Percentiles rank a stretch among this genome's conserved stretches.
Evolutionary conservation across 2,888 invertebrate genomes (phyloP).

Genomic region (Syrphus vitripennis): DNA sequence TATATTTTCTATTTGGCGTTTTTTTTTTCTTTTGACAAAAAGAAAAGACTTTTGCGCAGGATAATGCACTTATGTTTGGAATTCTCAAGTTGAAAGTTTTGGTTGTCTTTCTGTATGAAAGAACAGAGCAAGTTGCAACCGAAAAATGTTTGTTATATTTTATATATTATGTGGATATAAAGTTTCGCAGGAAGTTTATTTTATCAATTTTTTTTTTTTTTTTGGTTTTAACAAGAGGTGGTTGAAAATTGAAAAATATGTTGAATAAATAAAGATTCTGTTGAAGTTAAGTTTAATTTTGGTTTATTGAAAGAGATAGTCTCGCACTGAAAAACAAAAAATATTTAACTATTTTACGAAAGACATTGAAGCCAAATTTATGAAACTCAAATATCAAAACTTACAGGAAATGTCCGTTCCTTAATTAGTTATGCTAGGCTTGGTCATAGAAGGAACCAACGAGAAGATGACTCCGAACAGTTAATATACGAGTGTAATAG

Average conservation of each 20-base stretch:
- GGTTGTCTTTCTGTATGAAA: not conserved
- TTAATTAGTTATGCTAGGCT: no score
- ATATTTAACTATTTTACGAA: no score
- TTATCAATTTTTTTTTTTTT: not conserved
- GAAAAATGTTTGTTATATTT: conserved; percentile 12
- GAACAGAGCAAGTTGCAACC: not conserved
- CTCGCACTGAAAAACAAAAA: no score
- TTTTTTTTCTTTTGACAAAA: not conserved
- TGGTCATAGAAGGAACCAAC: no score
- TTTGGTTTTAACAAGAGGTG: not conserved
- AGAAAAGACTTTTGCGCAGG: conserved; percentile 20
- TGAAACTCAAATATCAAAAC: no score
- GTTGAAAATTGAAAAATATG: not conserved
- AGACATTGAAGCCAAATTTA: no score
- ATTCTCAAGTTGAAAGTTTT: conserved; percentile 45
- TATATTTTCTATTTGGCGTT: conserved; percentile 22
- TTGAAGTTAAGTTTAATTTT: not conserved
- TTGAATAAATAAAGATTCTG: not conserved
- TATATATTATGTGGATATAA: not conserved
- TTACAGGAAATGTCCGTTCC: no score
- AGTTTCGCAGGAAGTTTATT: not conserved
- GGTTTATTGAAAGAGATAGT: no score
- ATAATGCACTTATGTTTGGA: conserved; percentile 55
- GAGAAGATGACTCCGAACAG: no score
- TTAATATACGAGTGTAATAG: no score